Base-by-base conservation (phyloP, 64 coral and sea anemone genomes). In the Dendronephthya gigantea region DNA sequence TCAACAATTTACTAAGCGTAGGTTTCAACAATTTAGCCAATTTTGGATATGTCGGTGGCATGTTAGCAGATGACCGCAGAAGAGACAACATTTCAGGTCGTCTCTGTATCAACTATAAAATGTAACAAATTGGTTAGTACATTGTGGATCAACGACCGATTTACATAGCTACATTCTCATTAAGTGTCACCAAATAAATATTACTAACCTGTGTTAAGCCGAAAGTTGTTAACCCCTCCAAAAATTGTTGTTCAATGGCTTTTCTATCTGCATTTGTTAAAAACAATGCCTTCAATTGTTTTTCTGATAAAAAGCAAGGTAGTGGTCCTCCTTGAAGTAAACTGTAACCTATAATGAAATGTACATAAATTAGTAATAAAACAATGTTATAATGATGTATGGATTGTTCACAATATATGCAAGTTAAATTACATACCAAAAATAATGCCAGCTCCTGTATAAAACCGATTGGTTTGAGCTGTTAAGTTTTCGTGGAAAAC, bases 271-370 rank as follows among this genome's bases (percentile, higher is more conserved):
- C 15, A 29, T 33, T 79, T 75, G 5, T 8, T 12, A 35, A 0
- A 33, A 79, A 79, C 36, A 79, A 36, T 16, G 72, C 72, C 0
- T 79, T 8, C 15, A 79, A 33, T 39, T 79, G 72, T 33, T 6
- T 8, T 39, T 79, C 72, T 9, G 4, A 79, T 8, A 79, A 22
- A 62, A 62, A 62, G 25, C 55, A 62, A 62, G 55, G 55, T 27
- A 2, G 55, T 39, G 72, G 72, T 19, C 72, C 72, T 79, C 72
- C 72, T 79, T 79, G 72, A 34, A 79, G 36, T 79, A 79, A 79
- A 33, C 72, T 79, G 72, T 79, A 79, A 30, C 72, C 72, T 79
- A 79, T 35, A 79, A 79, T 33, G 36, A 79, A 62, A 15, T 23
- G 1, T 3, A 11, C 51, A 58, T 22, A 52, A 16, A 52, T 52